Base-by-base conservation (phyloP, 2,888 invertebrate genomes). In the Alloplasta piceator region DNA sequence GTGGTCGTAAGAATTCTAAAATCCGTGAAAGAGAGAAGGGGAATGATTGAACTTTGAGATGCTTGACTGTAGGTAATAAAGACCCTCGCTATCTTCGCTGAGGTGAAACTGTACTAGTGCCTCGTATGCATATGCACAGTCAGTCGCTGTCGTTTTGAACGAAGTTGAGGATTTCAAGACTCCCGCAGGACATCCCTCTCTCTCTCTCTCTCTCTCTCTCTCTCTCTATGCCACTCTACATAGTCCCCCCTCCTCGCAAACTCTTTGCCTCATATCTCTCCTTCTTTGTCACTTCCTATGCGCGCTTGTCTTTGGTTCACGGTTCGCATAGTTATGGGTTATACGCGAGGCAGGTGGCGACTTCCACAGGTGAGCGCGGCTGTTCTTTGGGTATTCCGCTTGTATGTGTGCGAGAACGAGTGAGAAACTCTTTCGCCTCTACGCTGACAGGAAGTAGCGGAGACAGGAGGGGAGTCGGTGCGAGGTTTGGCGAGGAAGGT, bases 381-480 rank as follows among this genome's bases (percentile, higher is more conserved):
- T 70, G 58, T 26, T 52, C n/a, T 39, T 16, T 14, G 5, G 9
- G 41, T 4, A 16, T 14, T 43, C 48, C 43, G 46, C 41, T 63
- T 79, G 70, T 38, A 7, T 56, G 46, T 61, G 70, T 68, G 38
- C 74, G 78, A 67, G 78, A 56, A 56, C 68, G 68, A 7, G 52
- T 70, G 76, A 60, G 60, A 61, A 52, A 41, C 9, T 12, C 43
- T 16, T 6, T 43, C 43, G 71, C 26, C 26, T 26, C 26, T 26
- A 26, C 26, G 26, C 26, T 90, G 89, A 89, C 89, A 90, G 90
- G 90, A 91, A 90, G 89, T 90, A 85, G 84, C 85, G 84, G 87
- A 88, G 90, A 89, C 89, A 80, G 78, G 84, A 81, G 75, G 83
- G 75, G 68, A 75, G 75, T 16, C n/a, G 38, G 5, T 7, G 48